A percentile compares a stretch with the other conserved stretches of the same genome.
Evolutionary conservation across 2,797 vertebrate genomes (phyloP).

Genomic region (Semotilus atromaculatus): DNA sequence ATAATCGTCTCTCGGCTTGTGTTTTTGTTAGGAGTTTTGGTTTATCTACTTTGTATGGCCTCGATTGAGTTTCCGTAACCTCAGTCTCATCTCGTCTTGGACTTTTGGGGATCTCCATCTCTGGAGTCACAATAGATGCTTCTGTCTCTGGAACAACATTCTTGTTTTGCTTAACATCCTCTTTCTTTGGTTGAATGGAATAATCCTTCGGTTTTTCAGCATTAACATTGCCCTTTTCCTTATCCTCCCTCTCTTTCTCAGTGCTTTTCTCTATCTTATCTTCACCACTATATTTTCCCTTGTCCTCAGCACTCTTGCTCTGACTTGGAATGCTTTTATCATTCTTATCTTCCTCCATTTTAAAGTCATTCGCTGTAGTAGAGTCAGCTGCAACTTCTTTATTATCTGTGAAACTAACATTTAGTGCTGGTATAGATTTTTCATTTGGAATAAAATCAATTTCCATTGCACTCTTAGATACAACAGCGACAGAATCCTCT

Average conservation of each 20-base stretch:
- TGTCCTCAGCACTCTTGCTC: neutral
- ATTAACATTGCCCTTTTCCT: conserved; percentile 5
- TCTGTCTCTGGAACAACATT: conserved; percentile 12
- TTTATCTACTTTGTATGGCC: conserved; percentile 48
- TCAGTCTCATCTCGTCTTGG: conserved; percentile 43
- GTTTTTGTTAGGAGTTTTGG: conserved; percentile 47
- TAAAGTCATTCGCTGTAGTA: neutral
- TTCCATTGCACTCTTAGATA: conserved; percentile 52
- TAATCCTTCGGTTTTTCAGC: conserved; percentile 21
- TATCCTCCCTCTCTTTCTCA: neutral
- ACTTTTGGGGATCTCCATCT: conserved; percentile 30
- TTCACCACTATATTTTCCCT: conserved; percentile 9
- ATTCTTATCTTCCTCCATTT: conserved; percentile 35
- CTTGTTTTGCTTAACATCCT: conserved; percentile 44
- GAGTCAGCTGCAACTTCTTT: conserved; percentile 8
- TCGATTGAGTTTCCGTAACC: conserved; percentile 38
- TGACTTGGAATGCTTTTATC: conserved; percentile 14
- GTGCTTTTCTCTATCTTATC: conserved; percentile 47
- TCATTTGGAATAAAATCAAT: conserved; percentile 59
- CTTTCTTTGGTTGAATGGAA: conserved; percentile 40
- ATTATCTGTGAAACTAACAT: conserved; percentile 32
- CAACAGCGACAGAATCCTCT: neutral
- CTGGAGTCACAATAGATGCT: conserved; percentile 1
- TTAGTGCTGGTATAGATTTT: conserved; percentile 43
- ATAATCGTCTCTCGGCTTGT: conserved; percentile 42